Base-by-base conservation (phyloP, 2,113 vertebrate species). In the Thryonomys swinderianus region DNA sequence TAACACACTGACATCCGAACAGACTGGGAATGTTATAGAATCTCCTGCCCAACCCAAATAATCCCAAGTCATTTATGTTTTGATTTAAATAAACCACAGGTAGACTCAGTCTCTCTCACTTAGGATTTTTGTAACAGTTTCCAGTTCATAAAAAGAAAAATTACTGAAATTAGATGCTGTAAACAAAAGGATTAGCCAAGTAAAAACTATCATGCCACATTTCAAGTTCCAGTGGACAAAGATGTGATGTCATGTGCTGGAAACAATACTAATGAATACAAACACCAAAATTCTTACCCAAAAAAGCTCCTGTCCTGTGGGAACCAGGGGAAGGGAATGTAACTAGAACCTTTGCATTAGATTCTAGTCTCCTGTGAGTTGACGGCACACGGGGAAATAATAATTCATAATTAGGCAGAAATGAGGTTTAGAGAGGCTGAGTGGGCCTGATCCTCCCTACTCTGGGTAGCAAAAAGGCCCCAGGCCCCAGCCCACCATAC, bases 111-210 rank as follows among this genome's bases (percentile, higher is more conserved):
- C 74, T 83, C 34, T 91, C 86, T 67, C 32, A 27, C 55, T 89
- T 61, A 90, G 27, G 69, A 55, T 62, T 90, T 85, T 88, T 71
- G 59, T 95, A 67, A 51, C 82, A 32, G 73, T 85, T 97, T 96
- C 84, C 96, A 74, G 53, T 96, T 96, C 88, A 96, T 88, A 73
- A 90, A 11, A 95, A 85, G 87, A 88, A 90, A 96, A 97, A 66
- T 51, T 87, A 16, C 76, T 95, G 90, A 90, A 93, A 96, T 90
- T 76, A 97, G 94, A 94, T 80, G 59, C 9, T 61, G 59, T 73
- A 34, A 94, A 94, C 67, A 80, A 83, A 95, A 95, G 73, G 83
- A 89, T 84, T 18, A 81, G 5, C 42, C 90, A 93, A 51, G 67
- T 92, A 16, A 3, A 66, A 95, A 96, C 71, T 88, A 53, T 0